Base-by-base conservation (phyloP, 2,888 invertebrate species). In the Sphaerophoria rueppellii region DNA sequence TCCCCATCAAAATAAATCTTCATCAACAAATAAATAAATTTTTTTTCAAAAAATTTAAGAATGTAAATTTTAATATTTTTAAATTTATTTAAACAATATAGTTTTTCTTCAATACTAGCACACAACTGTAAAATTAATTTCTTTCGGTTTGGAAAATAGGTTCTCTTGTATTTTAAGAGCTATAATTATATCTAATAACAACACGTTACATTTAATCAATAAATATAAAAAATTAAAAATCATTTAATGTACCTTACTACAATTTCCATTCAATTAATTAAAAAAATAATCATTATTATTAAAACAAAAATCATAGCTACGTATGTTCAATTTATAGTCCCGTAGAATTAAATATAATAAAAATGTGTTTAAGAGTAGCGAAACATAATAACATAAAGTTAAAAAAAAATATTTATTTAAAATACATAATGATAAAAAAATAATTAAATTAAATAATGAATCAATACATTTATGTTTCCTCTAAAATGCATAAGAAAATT, bases 281-380 rank as follows among this genome's bases (percentile, higher is more conserved):
- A 24, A 24, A 24, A 24, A 85, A 87, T 72, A 86, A 87, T 77
- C 55, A 87, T 73, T 82, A 61, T 46, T 48, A 32, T 34, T 6
- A 9, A 63, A 5, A 14, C 86, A 86, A 70, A 87, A 86, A 88
- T 76, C 55, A 87, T 88, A 87, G 85, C 76, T 77, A 81, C 35
- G 50, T 37, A 50, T 24, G 24, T 24, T 24, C 87, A 50, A 43
- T 69, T 14, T 61, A 61, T 69, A 61, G 40, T 69, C 61, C 61
- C 48, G 61, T 74, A 69, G 79, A 48, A 67, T 24, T 24, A 43
- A 34, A 46, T 46, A 55, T 24, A 16, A 48, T 37, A 50, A 72
- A 67, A 65, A 75, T 7, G 55, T 55, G 52, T 60, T 43, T 34
- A 50, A 61, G 65, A 32, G 37, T 43, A 60, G 60, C 12, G 24